These are phyloP conservation scores for Progne subis DNA, from an alignment of 2,113 vertebrate species.

Conservation along the genomic window DNA sequence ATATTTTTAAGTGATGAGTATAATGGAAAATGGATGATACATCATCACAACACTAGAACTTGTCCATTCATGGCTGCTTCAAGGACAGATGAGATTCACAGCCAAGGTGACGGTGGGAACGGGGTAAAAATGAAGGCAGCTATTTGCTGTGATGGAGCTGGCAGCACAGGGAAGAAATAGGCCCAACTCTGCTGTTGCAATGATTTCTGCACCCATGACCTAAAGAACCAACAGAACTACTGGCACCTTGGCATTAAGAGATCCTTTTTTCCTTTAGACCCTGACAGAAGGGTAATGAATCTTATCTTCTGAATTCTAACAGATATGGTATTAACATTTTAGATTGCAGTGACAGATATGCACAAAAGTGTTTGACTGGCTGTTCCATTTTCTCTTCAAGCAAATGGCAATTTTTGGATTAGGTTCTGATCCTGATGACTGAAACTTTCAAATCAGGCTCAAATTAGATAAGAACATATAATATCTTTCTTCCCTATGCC, in stretches of 20 bases:
- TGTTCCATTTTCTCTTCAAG: slow-evolving; percentile 8
- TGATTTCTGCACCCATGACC: background rate
- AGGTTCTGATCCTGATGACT: slow-evolving; percentile 2
- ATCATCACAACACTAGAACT: background rate
- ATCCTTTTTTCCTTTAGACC: background rate
- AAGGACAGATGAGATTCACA: background rate
- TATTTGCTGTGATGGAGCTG: background rate
- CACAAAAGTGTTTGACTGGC: background rate
- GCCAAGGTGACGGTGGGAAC: background rate
- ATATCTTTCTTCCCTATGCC: background rate
- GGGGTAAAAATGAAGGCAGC: background rate
- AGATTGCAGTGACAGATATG: slow-evolving; percentile 19
- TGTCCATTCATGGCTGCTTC: background rate
- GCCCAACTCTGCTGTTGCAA: background rate
- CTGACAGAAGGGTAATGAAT: background rate
- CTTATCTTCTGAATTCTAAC: background rate
- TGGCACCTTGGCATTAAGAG: background rate
- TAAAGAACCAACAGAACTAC: background rate
- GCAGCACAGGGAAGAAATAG: background rate
- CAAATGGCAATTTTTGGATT: slow-evolving; percentile 4
- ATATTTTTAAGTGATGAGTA: background rate
- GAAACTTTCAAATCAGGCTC: slow-evolving; percentile 19
- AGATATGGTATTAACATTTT: slow-evolving; percentile 20
- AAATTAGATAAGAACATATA: slow-evolving; percentile 46
- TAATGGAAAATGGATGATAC: background rate